Percentiles rank a stretch among this genome's conserved stretches.
Evolutionary conservation across 1,140 invertebrate genomes (phyloP).

Genomic region (Temnothorax longispinosus): DNA sequence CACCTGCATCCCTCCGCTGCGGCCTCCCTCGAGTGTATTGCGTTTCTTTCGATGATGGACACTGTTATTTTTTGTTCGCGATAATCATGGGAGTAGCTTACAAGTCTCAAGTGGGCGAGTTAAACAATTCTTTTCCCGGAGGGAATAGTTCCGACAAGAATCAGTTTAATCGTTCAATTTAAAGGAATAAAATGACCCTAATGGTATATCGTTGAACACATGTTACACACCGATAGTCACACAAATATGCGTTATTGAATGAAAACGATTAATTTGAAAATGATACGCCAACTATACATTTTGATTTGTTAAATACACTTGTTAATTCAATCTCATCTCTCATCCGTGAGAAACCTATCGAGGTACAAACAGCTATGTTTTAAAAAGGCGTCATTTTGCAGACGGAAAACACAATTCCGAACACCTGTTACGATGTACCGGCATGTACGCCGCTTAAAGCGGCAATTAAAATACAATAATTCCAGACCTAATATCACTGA

Average conservation of each 20-base stretch:
- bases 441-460: not conserved
- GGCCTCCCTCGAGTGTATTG: not conserved
- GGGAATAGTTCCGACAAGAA: not conserved
- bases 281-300: not conserved
- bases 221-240: not conserved
- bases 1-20: slow-evolving; percentile 17
- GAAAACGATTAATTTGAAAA: not conserved
- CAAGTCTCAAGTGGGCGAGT: not conserved
- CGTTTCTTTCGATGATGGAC: slow-evolving; percentile 29
- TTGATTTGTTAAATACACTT: not conserved
- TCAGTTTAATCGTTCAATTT: slow-evolving; percentile 4
- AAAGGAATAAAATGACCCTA: not conserved
- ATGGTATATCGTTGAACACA: not conserved
- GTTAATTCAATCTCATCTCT: slow-evolving; percentile 8
- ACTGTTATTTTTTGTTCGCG: slow-evolving; percentile 41
- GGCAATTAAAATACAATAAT: slow-evolving; percentile 33
- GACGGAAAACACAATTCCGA: not conserved
- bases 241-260: not conserved
- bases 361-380: not conserved
- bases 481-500: slow-evolving; percentile 15
- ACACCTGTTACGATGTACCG: not conserved
- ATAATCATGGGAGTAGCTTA: slow-evolving; percentile 19
- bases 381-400: not conserved
- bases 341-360: not conserved
- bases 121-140: not conserved